Percentiles rank a stretch among this genome's conserved stretches.
phyloP scores from a whole-genome alignment of 2,797 vertebrate genomes.

The Phoeniculus purpureus region DNA sequence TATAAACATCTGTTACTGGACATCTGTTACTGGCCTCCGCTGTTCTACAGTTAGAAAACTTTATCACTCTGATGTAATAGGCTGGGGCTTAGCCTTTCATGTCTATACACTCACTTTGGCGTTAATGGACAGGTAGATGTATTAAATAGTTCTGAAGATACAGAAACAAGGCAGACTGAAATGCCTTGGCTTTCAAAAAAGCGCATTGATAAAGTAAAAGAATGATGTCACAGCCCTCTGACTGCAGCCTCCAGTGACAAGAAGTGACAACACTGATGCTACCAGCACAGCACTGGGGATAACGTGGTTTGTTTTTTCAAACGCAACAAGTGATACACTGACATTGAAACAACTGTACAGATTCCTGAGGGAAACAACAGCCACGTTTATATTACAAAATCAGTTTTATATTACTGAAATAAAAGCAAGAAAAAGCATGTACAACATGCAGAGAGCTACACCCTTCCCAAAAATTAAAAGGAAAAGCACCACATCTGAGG shows the following conservation, averaged over 20 bases:
- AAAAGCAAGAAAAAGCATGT: conserved; percentile 2
- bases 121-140: neutral
- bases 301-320: neutral
- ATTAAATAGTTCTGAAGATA: neutral
- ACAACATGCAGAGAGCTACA: conserved; percentile 43
- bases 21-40: neutral
- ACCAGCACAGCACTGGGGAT: neutral
- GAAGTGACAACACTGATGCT: neutral
- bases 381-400: neutral
- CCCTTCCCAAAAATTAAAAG: conserved; percentile 9
- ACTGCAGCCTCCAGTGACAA: neutral
- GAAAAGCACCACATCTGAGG: neutral
- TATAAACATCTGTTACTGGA: neutral
- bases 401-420: neutral
- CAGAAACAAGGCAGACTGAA: neutral
- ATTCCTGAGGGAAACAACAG: neutral
- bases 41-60: neutral
- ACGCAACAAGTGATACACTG: neutral
- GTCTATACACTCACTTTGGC: neutral
- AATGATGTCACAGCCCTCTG: neutral
- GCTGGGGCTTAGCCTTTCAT: neutral
- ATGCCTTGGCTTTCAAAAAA: neutral
- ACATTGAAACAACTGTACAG: neutral
- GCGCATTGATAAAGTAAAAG: neutral
- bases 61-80: neutral